Conservation (phyloP, 2,888 invertebrate species). For the Gryllus longicercus region DNA sequence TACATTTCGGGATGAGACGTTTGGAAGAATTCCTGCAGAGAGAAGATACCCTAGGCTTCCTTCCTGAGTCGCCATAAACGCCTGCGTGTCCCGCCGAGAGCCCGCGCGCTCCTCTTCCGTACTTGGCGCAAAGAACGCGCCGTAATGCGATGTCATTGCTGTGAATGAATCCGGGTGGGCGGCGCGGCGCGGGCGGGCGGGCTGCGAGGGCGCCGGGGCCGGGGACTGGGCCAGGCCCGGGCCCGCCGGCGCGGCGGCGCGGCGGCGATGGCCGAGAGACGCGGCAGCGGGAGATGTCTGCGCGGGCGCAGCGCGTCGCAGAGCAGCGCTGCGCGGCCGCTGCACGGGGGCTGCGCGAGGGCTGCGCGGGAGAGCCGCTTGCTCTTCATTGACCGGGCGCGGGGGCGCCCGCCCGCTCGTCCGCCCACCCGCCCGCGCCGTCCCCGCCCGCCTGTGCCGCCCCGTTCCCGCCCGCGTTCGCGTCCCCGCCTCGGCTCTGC, state of each 20-base stretch:
- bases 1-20: too few relatives aligned
- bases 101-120: too few relatives aligned
- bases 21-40: too few relatives aligned
- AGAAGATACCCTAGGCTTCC: too few relatives aligned
- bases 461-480: not conserved
- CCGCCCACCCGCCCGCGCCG: not conserved
- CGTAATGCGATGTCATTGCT: too few relatives aligned
- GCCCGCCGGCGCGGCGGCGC: not conserved
- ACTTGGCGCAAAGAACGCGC: too few relatives aligned
- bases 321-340: not conserved
- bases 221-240: not conserved
- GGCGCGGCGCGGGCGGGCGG: not conserved
- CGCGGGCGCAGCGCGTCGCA: not conserved
- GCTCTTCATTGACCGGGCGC: not conserved
- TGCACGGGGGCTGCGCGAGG: not conserved
- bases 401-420: not conserved
- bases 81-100: too few relatives aligned
- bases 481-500: not conserved
- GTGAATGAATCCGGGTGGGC: too few relatives aligned
- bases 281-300: not conserved
- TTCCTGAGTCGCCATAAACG: too few relatives aligned
- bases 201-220: not conserved
- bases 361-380: not conserved
- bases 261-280: not conserved
- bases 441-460: not conserved